Conservation (phyloP, 1,140 invertebrate species). For the Bombyx mori region DNA sequence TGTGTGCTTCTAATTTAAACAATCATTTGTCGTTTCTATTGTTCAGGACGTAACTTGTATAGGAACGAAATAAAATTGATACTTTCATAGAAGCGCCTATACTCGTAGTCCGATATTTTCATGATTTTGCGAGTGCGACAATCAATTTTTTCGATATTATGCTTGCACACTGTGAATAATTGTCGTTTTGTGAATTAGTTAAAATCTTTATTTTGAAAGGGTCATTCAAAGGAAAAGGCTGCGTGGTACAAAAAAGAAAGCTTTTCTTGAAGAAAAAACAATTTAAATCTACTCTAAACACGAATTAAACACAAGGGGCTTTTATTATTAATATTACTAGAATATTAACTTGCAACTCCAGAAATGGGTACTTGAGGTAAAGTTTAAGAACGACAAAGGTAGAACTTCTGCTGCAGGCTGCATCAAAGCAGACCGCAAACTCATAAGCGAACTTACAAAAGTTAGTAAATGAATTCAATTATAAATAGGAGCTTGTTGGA, state of each 20-base stretch:
- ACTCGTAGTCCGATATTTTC: no score
- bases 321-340: conserved; percentile 20
- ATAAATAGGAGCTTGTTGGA: background rate
- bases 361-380: conserved; percentile 17
- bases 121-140: no score
- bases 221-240: no score
- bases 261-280: no score
- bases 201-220: no score
- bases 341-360: conserved; percentile 19
- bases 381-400: conserved; percentile 28
- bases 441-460: conserved; percentile 14
- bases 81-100: no score
- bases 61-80: no score
- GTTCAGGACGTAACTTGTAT: background rate
- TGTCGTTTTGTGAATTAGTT: no score
- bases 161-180: no score
- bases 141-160: no score
- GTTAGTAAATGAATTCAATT: background rate
- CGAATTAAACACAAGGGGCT: conserved; percentile 15
- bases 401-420: conserved; percentile 22
- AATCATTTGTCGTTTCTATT: conserved; percentile 32
- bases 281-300: background rate
- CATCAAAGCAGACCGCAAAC: conserved; percentile 16
- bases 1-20: conserved; percentile 39
- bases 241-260: no score